Percentiles rank a stretch among this genome's conserved stretches.
These are phyloP conservation scores for Globodera rostochiensis DNA, from an alignment of 1,140 invertebrate genomes.

Conservation along the genomic window DNA sequence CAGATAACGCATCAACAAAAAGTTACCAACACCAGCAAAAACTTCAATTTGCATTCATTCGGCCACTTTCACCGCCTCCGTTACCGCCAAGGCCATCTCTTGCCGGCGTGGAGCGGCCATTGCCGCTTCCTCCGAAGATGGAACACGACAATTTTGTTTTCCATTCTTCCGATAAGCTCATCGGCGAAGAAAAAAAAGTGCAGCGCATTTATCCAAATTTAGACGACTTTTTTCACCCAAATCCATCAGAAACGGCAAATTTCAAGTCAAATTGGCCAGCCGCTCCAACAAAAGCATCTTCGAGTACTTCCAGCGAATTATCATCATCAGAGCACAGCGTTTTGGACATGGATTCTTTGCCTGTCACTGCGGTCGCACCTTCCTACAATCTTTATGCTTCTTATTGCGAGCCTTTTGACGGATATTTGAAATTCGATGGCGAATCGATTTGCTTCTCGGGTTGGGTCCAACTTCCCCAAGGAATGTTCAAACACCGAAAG, in stretches of 20 bases:
- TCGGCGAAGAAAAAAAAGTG: background rate
- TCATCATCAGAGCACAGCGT: background rate
- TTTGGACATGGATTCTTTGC: conserved; percentile 1
- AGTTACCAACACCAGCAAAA: conserved; percentile 11
- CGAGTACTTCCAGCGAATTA: conserved; percentile 3
- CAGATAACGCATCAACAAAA: conserved; percentile 5
- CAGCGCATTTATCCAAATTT: conserved; percentile 23
- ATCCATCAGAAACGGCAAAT: background rate
- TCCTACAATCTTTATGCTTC: conserved; percentile 6
- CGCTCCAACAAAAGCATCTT: background rate
- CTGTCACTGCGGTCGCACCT: background rate
- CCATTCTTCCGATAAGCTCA: background rate
- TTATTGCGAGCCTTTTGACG: conserved; percentile 20
- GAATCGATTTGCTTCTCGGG: conserved; percentile 52
- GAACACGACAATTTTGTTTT: background rate
- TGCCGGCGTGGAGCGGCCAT: conserved; percentile 3
- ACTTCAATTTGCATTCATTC: background rate
- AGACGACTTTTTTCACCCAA: conserved; percentile 18
- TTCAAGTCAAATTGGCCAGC: background rate
- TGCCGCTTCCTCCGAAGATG: conserved; percentile 6
- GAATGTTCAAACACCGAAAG: conserved; percentile 44
- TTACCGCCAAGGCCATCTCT: conserved; percentile 22
- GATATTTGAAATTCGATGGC: conserved; percentile 32
- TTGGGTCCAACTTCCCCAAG: conserved; percentile 43
- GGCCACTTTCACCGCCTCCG: conserved; percentile 19